Evolutionary conservation across 2,113 vertebrate genomes (phyloP).

Genomic region (Callorhinus ursinus): DNA sequence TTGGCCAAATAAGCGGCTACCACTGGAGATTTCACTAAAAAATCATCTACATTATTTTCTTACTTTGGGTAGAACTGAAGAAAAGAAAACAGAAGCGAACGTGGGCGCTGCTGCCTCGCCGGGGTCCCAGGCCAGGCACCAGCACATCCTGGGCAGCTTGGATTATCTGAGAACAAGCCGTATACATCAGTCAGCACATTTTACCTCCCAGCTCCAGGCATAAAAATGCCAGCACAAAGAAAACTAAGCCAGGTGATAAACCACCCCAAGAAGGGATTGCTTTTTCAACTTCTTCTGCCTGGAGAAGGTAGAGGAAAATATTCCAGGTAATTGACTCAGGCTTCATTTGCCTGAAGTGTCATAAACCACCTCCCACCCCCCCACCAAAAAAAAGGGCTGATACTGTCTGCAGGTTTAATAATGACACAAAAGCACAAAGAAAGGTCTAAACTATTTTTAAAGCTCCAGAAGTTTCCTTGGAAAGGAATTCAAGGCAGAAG

Average conservation of each 20-base stretch:
- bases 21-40: neutral
- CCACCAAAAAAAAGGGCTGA: neutral
- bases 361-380: neutral
- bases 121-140: neutral
- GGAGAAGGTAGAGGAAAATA: constrained; percentile 24
- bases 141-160: neutral
- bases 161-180: neutral
- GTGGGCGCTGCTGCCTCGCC: neutral
- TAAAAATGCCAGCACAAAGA: neutral
- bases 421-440: constrained; percentile 16
- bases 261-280: neutral
- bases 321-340: constrained; percentile 14
- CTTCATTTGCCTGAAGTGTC: constrained; percentile 15
- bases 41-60: neutral
- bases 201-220: neutral
- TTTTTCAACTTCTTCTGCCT: neutral
- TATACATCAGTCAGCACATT: neutral
- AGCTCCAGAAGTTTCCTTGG: neutral
- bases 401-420: neutral
- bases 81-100: neutral
- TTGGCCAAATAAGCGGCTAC: neutral
- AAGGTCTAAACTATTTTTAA: neutral
- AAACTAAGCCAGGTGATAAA: constrained; percentile 15
- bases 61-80: constrained; percentile 7
- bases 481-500: constrained; percentile 32